These are phyloP conservation scores for Formicarius rufipectus DNA, from an alignment of 2,113 vertebrate species.

Conservation along the genomic window DNA sequence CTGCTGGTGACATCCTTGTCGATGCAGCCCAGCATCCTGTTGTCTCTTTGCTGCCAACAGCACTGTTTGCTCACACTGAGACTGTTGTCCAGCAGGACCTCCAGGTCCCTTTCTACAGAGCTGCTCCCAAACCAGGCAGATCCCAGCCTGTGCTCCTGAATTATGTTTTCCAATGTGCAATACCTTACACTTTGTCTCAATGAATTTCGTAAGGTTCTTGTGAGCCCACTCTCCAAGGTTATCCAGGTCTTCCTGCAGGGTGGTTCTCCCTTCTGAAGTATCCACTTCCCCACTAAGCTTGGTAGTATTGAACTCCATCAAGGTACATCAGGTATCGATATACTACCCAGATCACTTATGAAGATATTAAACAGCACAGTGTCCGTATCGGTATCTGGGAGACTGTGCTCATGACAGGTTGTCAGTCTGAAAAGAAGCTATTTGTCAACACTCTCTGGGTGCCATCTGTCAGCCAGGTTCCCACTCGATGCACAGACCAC, in stretches of 20 bases:
- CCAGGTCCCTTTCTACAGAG: not conserved
- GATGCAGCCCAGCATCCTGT: not conserved
- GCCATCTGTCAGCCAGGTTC: no score
- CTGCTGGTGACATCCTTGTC: not conserved
- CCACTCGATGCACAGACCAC: not conserved
- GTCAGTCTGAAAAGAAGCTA: no score
- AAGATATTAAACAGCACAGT: not conserved
- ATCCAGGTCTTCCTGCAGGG: not conserved
- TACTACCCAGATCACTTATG: not conserved
- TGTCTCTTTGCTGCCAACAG: not conserved
- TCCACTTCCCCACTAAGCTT: not conserved
- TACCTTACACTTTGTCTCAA: not conserved
- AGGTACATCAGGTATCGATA: no score
- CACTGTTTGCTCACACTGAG: not conserved
- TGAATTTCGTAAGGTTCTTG: not conserved
- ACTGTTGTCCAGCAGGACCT: not conserved
- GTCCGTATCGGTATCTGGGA: no score
- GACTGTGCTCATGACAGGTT: not conserved
- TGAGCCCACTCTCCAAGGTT: not conserved
- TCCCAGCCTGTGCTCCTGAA: not conserved
- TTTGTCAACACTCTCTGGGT: not conserved
- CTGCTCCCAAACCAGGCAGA: not conserved
- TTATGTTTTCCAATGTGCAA: not conserved
- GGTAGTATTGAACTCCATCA: not conserved
- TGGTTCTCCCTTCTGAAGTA: not conserved